Conservation (phyloP, 2,888 invertebrate species). For the Phytoseiulus persimilis region DNA sequence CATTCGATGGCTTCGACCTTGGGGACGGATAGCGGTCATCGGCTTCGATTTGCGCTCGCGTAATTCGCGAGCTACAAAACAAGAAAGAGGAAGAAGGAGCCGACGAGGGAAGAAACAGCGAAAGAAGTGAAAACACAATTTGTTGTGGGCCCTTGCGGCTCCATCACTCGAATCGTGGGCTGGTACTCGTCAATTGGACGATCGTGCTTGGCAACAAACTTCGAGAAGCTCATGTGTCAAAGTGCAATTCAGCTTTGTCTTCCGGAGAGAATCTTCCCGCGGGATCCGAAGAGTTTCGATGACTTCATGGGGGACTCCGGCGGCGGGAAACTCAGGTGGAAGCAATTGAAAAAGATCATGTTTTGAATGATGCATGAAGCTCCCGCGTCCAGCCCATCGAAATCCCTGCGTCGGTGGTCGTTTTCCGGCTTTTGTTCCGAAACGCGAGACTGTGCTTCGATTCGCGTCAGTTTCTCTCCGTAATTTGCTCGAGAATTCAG, state of each 20-base stretch:
- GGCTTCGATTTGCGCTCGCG: not conserved
- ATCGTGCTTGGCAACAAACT: not conserved
- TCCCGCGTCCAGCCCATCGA: not conserved
- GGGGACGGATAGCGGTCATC: not conserved
- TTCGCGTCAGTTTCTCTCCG: not conserved
- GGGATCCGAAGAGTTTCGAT: not conserved
- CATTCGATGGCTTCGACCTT: not conserved
- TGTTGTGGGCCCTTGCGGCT: not conserved
- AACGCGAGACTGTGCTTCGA: not conserved
- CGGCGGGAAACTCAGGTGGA: not conserved
- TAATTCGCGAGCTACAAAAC: not conserved
- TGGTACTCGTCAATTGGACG: not conserved
- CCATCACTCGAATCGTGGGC: not conserved
- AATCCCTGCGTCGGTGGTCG: not conserved
- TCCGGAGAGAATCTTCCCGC: not conserved
- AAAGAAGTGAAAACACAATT: not conserved
- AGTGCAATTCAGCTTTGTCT: not conserved
- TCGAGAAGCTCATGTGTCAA: not conserved
- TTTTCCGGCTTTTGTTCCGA: not conserved
- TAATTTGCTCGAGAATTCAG: not conserved
- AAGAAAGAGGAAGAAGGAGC: not conserved
- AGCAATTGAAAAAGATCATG: not conserved
- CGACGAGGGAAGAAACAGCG: not conserved
- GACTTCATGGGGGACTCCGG: not conserved
- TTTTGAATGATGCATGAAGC: not conserved